Conservation (phyloP, 2,113 vertebrate genomes). For the Eidolon helvum region DNA sequence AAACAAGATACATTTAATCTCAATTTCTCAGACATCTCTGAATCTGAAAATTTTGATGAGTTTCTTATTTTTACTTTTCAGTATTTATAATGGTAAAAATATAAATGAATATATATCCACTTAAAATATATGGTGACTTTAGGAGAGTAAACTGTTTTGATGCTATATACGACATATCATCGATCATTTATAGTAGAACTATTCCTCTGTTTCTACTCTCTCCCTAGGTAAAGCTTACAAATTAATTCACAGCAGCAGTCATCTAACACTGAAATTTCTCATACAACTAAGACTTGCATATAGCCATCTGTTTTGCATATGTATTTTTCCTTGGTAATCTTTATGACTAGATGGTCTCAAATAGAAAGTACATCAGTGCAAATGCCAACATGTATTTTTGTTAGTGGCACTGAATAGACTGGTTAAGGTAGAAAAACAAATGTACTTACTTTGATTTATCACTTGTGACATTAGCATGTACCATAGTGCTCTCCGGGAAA, state of each 20-base stretch:
- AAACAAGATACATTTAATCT: neutral
- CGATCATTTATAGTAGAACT: neutral
- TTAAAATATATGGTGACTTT: constrained; percentile 1
- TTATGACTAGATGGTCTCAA: constrained; percentile 75
- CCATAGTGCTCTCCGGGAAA: constrained; percentile 80
- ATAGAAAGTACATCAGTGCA: constrained; percentile 78
- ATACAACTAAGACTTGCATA: constrained; percentile 65
- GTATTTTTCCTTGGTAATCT: constrained; percentile 73
- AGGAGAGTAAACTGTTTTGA: neutral
- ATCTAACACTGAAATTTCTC: constrained; percentile 9
- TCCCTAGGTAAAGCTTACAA: neutral
- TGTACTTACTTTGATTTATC: constrained; percentile 86
- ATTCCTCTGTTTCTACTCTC: neutral
- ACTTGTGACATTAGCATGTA: constrained; percentile 83
- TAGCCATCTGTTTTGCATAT: constrained; percentile 82
- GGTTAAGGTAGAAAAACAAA: constrained; percentile 83
- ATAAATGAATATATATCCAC: neutral
- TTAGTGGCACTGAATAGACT: constrained; percentile 76
- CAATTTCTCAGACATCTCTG: neutral
- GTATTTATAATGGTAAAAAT: constrained; percentile 36
- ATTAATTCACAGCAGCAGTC: constrained; percentile 25
- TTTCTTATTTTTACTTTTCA: constrained; percentile 83
- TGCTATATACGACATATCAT: neutral
- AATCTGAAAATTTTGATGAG: constrained; percentile 51
- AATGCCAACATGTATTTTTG: constrained; percentile 81